Conservation (phyloP, 2,113 vertebrate species). For the Mus spicilegus region DNA sequence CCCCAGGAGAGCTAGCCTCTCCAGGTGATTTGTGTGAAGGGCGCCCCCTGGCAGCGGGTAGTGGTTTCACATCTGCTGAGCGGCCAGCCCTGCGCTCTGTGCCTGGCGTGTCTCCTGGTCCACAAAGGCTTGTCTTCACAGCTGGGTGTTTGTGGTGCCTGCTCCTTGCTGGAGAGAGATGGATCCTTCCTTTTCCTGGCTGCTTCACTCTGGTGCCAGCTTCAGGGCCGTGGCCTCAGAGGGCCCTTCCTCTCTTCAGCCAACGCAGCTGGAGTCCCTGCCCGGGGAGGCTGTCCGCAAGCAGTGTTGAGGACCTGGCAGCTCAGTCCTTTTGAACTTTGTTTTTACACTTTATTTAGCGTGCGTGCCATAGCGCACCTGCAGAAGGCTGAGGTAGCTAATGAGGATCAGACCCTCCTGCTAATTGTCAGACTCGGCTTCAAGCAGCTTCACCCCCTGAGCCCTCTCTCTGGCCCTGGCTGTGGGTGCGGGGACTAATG, state of each 20-base stretch:
- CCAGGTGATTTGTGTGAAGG: background rate
- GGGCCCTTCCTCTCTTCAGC: background rate
- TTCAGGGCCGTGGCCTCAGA: background rate
- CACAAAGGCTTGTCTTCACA: fast-evolving
- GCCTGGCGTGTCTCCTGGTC: background rate
- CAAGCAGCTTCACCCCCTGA: too few species aligned
- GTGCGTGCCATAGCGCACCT: background rate
- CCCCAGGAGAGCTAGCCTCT: background rate
- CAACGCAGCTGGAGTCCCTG: too few species aligned
- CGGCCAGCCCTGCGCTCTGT: background rate
- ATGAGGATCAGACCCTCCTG: background rate
- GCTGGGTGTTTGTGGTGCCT: background rate
- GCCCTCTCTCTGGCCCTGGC: background rate
- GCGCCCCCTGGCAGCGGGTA: background rate
- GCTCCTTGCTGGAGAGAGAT: background rate
- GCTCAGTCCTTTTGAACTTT: too few species aligned
- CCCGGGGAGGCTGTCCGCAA: background rate
- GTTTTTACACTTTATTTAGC: background rate
- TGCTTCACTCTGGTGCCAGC: background rate
- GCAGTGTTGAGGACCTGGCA: fast-evolving
- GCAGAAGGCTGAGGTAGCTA: too few species aligned
- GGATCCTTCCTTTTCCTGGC: background rate
- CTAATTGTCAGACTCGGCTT: background rate
- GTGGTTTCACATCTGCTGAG: fast-evolving
- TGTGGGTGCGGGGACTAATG: background rate